Evolutionary conservation across 1,140 invertebrate genomes (phyloP).

Genomic region (Chironomus tepperi): DNA sequence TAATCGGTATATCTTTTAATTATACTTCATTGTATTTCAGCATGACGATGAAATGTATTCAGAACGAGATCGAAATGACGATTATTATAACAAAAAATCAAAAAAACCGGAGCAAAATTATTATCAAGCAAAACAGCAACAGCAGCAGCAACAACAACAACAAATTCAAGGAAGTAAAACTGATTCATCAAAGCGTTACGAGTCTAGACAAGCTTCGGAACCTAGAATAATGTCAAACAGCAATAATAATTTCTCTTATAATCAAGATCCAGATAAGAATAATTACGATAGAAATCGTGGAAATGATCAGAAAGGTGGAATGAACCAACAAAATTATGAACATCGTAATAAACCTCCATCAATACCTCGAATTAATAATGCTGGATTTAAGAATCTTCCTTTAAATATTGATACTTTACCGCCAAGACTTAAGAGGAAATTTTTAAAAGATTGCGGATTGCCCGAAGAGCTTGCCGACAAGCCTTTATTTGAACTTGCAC

Average conservation of each 20-base stretch:
- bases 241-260: not conserved
- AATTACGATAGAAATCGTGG: not conserved
- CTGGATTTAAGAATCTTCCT: not conserved
- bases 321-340: too few species aligned
- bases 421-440: not conserved
- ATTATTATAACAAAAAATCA: not conserved
- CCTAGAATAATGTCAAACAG: not conserved
- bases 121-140: not conserved
- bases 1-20: not conserved
- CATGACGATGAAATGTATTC: conserved; percentile 13
- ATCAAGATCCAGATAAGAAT: not conserved
- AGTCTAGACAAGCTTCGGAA: not conserved
- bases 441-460: not conserved
- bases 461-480: not conserved
- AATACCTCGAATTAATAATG: not conserved
- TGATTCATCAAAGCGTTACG: conserved; percentile 14
- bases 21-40: not conserved
- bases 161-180: not conserved
- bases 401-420: conserved; percentile 1
- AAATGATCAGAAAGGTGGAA: not conserved
- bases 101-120: conserved; percentile 17
- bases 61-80: conserved; percentile 14
- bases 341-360: conserved; percentile 1
- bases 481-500: not conserved
- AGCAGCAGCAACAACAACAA: conserved; percentile 11